These are phyloP conservation scores for Dromius quadrimaculatus DNA, from an alignment of 2,888 invertebrate genomes.

Conservation along the genomic window DNA sequence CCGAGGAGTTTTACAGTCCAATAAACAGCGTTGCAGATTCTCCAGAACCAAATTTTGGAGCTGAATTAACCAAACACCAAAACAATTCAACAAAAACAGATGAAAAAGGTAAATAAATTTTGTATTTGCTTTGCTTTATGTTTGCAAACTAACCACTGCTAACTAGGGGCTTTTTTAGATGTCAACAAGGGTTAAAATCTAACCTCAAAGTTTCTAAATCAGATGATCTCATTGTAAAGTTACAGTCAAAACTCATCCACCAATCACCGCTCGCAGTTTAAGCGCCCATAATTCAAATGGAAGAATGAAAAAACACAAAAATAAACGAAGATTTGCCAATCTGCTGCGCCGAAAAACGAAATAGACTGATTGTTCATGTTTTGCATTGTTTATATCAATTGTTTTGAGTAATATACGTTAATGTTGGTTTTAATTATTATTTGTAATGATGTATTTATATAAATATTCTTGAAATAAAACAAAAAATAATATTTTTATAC, in stretches of 20 bases:
- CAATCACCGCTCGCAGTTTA: slow-evolving; percentile 7
- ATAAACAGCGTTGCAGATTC: slow-evolving; percentile 39
- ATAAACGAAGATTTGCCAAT: slow-evolving; percentile 34
- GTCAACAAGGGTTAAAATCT: slow-evolving; percentile 36
- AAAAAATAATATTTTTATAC: too few species aligned
- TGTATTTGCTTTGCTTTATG: background rate
- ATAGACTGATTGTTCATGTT: slow-evolving; percentile 29
- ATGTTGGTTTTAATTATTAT: slow-evolving; percentile 31
- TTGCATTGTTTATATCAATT: slow-evolving; percentile 24
- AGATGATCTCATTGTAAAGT: slow-evolving; percentile 35
- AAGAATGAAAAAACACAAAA: slow-evolving; percentile 33
- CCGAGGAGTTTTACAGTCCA: slow-evolving; percentile 45
- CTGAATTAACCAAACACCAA: slow-evolving; percentile 15
- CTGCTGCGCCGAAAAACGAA: slow-evolving; percentile 32
- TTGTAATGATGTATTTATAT: slow-evolving; percentile 34
- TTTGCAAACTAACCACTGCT: slow-evolving; percentile 4
- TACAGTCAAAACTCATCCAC: slow-evolving; percentile 32
- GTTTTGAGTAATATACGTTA: slow-evolving; percentile 1
- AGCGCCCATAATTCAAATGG: background rate
- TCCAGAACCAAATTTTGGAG: slow-evolving; percentile 31
- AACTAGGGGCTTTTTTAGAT: slow-evolving; percentile 42
- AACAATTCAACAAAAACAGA: slow-evolving; percentile 15
- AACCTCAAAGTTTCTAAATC: slow-evolving; percentile 33
- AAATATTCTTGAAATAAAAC: slow-evolving; percentile 7
- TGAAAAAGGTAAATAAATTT: background rate